phyloP scores from a whole-genome alignment of 2,113 vertebrate species.

The Platycercus adscitus region DNA sequence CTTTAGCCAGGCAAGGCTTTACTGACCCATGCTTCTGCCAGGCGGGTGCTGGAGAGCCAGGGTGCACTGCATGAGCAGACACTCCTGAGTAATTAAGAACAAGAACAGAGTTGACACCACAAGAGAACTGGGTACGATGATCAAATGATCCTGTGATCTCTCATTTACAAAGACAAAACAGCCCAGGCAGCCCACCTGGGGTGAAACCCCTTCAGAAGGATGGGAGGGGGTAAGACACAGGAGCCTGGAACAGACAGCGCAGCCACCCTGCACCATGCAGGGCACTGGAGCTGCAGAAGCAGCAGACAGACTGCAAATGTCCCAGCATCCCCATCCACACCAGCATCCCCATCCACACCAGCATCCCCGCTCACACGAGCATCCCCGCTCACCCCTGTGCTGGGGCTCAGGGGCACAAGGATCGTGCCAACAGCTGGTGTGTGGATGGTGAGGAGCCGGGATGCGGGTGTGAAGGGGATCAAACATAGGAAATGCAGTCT shows the following conservation, averaged over 20 bases:
- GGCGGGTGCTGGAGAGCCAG: background rate
- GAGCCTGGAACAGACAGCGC: rapidly evolving
- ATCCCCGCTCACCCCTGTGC: rapidly evolving
- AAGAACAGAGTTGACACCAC: background rate
- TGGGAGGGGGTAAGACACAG: rapidly evolving
- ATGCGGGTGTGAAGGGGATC: background rate
- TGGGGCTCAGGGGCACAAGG: background rate
- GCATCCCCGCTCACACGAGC: rapidly evolving
- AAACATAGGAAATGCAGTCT: background rate
- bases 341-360: background rate
- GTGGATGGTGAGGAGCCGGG: rapidly evolving
- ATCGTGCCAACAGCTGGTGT: rapidly evolving
- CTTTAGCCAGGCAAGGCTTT: background rate
- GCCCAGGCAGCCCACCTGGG: rapidly evolving
- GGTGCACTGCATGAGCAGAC: background rate
- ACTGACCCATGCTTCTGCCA: background rate
- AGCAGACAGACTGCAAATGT: background rate
- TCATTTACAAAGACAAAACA: background rate
- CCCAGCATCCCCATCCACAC: too few species aligned
- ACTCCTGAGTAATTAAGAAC: background rate
- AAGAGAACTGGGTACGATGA: background rate
- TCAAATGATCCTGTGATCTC: background rate
- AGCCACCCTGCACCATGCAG: rapidly evolving
- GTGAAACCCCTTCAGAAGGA: rapidly evolving
- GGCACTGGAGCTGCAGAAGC: rapidly evolving